These are phyloP conservation scores for Calephelis perditalis DNA, from an alignment of 2,888 invertebrate genomes.

Conservation along the genomic window DNA sequence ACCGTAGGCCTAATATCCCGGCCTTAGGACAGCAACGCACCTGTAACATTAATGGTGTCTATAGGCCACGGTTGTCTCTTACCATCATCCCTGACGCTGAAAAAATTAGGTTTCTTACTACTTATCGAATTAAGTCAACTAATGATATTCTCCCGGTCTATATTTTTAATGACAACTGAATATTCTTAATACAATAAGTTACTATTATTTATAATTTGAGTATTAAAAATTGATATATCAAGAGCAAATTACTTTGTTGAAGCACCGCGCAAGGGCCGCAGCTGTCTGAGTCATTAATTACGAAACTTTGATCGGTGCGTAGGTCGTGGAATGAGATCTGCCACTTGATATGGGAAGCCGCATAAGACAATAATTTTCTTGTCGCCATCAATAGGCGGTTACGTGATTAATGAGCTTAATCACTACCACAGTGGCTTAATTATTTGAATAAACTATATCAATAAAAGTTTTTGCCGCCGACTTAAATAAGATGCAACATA, in stretches of 20 bases:
- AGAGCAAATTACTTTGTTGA: not conserved
- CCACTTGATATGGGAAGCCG: constrained; percentile 22
- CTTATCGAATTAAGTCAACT: no score
- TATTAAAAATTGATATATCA: not conserved
- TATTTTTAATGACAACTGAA: no score
- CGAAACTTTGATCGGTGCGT: constrained; percentile 21
- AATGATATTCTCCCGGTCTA: no score
- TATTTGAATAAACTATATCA: no score
- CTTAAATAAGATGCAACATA: no score
- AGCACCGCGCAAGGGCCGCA: constrained; percentile 13
- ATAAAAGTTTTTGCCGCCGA: no score
- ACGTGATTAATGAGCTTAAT: constrained; percentile 1
- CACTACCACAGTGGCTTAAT: not conserved
- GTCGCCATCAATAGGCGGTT: constrained; percentile 8
- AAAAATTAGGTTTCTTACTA: no score
- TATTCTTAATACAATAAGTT: not conserved
- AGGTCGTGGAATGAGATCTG: constrained; percentile 25
- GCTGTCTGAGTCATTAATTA: constrained; percentile 25
- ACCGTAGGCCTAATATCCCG: no score
- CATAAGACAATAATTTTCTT: constrained; percentile 16
- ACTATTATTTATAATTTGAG: not conserved
- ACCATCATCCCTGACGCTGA: no score
- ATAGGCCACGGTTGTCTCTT: no score
- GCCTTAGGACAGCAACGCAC: no score
- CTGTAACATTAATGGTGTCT: no score